A percentile compares a stretch with the other conserved stretches of the same genome.
These are phyloP conservation scores for Paradoxurus hermaphroditus DNA, from an alignment of 2,113 vertebrate species.

Conservation along the genomic window DNA sequence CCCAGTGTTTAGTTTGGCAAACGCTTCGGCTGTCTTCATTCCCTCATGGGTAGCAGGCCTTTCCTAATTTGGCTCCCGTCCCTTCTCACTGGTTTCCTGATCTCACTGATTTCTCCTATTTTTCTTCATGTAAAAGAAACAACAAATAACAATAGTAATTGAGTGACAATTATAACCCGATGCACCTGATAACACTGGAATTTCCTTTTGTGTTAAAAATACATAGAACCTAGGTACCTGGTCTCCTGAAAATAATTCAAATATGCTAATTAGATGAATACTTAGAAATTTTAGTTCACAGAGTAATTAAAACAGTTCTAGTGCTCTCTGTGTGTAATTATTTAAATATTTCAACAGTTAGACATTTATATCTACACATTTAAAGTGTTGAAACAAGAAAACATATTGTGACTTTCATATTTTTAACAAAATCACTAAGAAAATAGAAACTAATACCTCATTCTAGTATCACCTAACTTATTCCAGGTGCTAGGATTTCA, in stretches of 20 bases:
- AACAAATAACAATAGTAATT: not conserved
- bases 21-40: not conserved
- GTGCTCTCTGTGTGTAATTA: not conserved
- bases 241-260: not conserved
- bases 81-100: slow-evolving; percentile 15
- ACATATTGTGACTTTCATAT: not conserved
- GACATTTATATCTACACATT: not conserved
- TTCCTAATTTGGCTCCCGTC: not conserved
- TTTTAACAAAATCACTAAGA: not conserved
- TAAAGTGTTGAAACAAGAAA: not conserved
- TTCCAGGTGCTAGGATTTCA: not conserved
- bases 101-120: not conserved
- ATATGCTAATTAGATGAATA: not conserved
- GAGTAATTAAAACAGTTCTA: not conserved
- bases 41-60: not conserved
- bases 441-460: not conserved
- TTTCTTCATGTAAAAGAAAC: slow-evolving; percentile 32
- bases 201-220: slow-evolving; percentile 32
- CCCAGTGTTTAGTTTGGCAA: not conserved
- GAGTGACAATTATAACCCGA: not conserved
- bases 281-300: slow-evolving; percentile 16
- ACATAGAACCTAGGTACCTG: not conserved
- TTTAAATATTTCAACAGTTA: not conserved
- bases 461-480: not conserved
- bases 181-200: not conserved